phyloP scores from a whole-genome alignment of 2,888 invertebrate species.

The Stenichneumon culpator region DNA sequence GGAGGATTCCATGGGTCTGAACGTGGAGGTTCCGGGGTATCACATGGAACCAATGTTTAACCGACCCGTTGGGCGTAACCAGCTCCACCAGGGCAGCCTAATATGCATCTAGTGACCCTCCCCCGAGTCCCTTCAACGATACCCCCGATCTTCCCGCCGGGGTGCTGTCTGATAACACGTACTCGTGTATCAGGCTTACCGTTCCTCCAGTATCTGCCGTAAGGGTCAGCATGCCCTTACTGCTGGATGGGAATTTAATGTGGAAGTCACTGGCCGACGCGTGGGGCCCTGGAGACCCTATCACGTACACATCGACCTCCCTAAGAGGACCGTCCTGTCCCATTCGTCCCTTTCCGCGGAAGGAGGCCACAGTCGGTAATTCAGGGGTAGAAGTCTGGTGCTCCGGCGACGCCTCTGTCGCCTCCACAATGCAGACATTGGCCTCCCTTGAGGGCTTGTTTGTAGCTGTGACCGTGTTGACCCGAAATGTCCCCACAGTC shows the following conservation, averaged over 20 bases:
- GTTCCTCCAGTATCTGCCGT: background rate
- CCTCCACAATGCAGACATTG: too few species aligned
- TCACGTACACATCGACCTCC: too few species aligned
- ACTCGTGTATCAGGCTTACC: background rate
- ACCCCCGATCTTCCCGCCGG: background rate
- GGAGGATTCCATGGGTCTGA: background rate
- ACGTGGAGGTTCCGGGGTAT: background rate
- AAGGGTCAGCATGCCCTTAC: too few species aligned
- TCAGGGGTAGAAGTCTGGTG: too few species aligned
- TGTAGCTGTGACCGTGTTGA: too few species aligned
- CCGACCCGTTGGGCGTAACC: background rate
- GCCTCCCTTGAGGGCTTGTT: too few species aligned
- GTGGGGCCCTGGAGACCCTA: too few species aligned
- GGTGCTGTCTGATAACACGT: background rate
- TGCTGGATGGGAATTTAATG: background rate
- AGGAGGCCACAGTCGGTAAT: too few species aligned
- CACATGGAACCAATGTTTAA: background rate
- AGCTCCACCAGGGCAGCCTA: background rate
- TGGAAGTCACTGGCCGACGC: background rate
- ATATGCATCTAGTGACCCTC: background rate
- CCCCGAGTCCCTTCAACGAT: background rate
- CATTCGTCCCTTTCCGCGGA: too few species aligned
- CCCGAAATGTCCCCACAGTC: too few species aligned
- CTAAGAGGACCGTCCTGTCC: too few species aligned
- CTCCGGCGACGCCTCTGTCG: too few species aligned